phyloP scores from a whole-genome alignment of 2,888 invertebrate genomes.

The Notodromas monacha region DNA sequence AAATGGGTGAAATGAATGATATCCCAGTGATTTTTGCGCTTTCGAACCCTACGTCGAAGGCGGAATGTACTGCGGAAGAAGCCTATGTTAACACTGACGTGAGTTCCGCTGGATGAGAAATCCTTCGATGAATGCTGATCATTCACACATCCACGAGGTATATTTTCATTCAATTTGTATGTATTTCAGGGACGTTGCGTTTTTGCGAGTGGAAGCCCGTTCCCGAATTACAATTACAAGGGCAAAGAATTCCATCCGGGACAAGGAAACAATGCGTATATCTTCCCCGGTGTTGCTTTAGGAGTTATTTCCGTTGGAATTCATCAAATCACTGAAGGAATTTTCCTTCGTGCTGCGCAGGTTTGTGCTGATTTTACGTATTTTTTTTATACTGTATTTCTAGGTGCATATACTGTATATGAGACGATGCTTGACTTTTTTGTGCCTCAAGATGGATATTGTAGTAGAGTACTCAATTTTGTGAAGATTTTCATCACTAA shows the following conservation, averaged over 20 bases:
- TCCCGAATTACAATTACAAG: slow-evolving; percentile 42
- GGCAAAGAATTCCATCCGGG: slow-evolving; percentile 59
- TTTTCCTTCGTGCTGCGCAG: slow-evolving; percentile 80
- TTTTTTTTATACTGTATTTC: too few relatives aligned
- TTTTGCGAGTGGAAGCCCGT: slow-evolving; percentile 86
- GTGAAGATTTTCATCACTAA: too few relatives aligned
- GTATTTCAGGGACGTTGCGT: slow-evolving; percentile 45
- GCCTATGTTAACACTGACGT: slow-evolving; percentile 63
- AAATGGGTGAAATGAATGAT: slow-evolving; percentile 51
- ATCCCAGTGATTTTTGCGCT: slow-evolving; percentile 82
- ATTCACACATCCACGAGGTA: background rate
- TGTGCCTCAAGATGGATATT: too few relatives aligned
- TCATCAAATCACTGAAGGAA: slow-evolving; percentile 64
- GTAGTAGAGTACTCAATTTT: too few relatives aligned
- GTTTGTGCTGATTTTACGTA: slow-evolving; percentile 17
- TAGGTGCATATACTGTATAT: too few relatives aligned
- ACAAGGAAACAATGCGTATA: slow-evolving; percentile 91
- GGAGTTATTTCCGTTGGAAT: slow-evolving; percentile 71
- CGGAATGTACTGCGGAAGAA: slow-evolving; percentile 97
- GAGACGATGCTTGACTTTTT: too few relatives aligned
- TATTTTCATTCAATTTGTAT: background rate
- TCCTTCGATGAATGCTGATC: background rate
- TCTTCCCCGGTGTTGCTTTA: slow-evolving; percentile 65
- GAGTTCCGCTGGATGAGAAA: slow-evolving; percentile 12
- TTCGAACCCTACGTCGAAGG: slow-evolving; percentile 89